These are phyloP conservation scores for Ficedula albicollis DNA, from an alignment of 2,797 vertebrate species.

Conservation along the genomic window DNA sequence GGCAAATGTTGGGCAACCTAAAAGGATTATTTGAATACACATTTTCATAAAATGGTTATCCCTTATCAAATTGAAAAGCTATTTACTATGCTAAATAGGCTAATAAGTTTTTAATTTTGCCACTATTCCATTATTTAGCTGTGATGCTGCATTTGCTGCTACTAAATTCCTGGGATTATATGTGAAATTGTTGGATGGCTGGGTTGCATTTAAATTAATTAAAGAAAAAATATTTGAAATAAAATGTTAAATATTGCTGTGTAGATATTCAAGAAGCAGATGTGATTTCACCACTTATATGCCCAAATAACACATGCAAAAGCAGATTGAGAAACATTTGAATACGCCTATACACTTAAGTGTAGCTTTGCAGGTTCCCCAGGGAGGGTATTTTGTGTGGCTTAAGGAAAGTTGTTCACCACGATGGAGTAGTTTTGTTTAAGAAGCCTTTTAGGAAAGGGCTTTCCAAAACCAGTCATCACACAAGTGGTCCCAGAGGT, in stretches of 20 bases:
- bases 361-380: neutral
- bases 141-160: neutral
- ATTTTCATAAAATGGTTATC: slow-evolving; percentile 5
- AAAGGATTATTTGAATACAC: slow-evolving; percentile 19
- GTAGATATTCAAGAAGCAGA: neutral
- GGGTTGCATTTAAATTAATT: slow-evolving; percentile 25
- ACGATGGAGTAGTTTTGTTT: neutral
- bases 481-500: fast-evolving
- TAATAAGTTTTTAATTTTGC: slow-evolving; percentile 24
- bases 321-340: neutral
- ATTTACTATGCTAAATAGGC: neutral
- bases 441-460: neutral
- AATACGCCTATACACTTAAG: neutral
- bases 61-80: slow-evolving; percentile 6
- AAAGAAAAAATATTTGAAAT: neutral
- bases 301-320: neutral
- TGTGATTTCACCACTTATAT: neutral
- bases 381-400: neutral
- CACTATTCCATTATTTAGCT: neutral
- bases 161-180: neutral
- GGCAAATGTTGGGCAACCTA: neutral
- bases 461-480: neutral
- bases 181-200: neutral
- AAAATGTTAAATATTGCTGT: neutral
- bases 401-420: neutral